These are phyloP conservation scores for Crocodylus rhombifer DNA, from an alignment of 2,797 vertebrate genomes.

Conservation along the genomic window DNA sequence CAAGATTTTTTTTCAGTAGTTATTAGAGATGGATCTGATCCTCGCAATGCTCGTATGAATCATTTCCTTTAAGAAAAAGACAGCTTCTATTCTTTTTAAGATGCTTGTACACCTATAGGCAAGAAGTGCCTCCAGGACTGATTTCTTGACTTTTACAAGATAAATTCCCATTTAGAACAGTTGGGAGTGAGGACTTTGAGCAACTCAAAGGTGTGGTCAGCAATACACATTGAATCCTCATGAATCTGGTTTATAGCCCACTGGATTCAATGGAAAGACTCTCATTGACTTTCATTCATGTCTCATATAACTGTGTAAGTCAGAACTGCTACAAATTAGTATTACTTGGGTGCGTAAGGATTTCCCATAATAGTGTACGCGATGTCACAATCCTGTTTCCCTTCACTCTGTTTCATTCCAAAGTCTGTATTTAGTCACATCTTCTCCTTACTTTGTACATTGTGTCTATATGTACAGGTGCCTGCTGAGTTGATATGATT, in stretches of 20 bases:
- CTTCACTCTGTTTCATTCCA: background rate
- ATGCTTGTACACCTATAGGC: background rate
- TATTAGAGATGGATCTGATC: background rate
- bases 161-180: background rate
- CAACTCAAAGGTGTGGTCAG: background rate
- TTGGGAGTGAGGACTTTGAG: background rate
- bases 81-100: background rate
- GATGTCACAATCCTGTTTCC: background rate
- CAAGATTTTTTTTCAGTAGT: background rate
- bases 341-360: background rate
- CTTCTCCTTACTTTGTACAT: background rate
- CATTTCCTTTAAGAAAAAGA: accelerated
- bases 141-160: background rate
- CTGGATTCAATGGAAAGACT: background rate
- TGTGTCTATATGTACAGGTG: background rate
- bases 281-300: background rate
- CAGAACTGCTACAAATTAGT: background rate
- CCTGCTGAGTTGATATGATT: background rate
- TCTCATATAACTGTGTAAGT: background rate
- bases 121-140: background rate
- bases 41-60: background rate
- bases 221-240: background rate
- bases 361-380: background rate
- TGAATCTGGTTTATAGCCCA: background rate
- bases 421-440: background rate